Evolutionary conservation across 2,113 vertebrate species (phyloP).

Genomic region (Pogonocichla stellata): DNA sequence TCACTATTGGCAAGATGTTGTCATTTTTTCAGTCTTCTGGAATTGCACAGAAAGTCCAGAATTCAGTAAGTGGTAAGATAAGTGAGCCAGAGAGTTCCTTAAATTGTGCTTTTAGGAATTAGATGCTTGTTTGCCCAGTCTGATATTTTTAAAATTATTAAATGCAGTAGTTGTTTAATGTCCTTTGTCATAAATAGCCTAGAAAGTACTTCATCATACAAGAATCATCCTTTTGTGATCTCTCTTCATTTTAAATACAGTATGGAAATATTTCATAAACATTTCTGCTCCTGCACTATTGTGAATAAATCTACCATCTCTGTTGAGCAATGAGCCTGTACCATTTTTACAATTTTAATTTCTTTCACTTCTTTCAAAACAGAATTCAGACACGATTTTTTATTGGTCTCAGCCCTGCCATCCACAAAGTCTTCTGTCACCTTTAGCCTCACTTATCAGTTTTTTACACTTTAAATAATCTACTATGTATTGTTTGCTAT

Average conservation of each 20-base stretch:
- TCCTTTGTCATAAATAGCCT: neutral
- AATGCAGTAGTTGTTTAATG: neutral
- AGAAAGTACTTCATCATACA: neutral
- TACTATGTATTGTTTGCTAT: neutral
- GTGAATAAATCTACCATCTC: neutral
- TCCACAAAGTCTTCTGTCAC: neutral
- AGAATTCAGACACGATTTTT: neutral
- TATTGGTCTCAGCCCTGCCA: neutral
- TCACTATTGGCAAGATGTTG: neutral
- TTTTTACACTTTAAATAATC: neutral
- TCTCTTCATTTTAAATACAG: neutral
- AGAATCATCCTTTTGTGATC: neutral
- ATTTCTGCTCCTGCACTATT: neutral
- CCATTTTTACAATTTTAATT: neutral
- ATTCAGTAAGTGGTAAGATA: neutral
- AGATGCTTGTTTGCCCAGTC: neutral
- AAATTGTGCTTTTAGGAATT: neutral
- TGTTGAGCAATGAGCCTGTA: neutral
- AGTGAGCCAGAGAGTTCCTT: neutral
- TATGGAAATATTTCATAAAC: neutral
- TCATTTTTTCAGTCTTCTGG: neutral
- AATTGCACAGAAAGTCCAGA: neutral
- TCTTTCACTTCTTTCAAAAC: neutral
- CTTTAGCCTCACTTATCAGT: neutral
- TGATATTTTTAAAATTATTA: neutral